A percentile compares a stretch with the other conserved stretches of the same genome.
Conservation (phyloP, 1,140 invertebrate species). For the Leptopilina boulardi region DNA sequence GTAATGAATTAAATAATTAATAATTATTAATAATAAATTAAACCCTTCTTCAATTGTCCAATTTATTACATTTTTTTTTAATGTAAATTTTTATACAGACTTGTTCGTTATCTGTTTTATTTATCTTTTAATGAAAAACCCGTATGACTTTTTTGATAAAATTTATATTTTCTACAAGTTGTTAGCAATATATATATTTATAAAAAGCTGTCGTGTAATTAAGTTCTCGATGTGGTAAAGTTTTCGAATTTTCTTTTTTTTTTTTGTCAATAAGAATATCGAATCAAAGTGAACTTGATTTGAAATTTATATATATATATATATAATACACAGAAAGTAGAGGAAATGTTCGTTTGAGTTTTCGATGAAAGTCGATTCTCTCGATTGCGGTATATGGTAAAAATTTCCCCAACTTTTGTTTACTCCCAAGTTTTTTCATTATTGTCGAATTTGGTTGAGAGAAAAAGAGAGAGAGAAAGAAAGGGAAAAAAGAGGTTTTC, state of each 20-base stretch:
- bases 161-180: constrained; percentile 5
- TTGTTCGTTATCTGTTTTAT: too few species aligned
- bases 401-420: constrained; percentile 23
- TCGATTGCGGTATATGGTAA: constrained; percentile 18
- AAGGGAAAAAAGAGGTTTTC: not conserved
- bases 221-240: not conserved
- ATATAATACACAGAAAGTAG: constrained; percentile 41
- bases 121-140: too few species aligned
- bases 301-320: constrained; percentile 5
- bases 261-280: constrained; percentile 8
- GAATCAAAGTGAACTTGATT: not conserved
- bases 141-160: too few species aligned
- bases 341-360: constrained; percentile 52
- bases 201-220: constrained; percentile 1
- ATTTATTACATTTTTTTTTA: too few species aligned
- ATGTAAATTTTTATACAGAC: too few species aligned
- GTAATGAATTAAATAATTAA: too few species aligned
- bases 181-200: too few species aligned
- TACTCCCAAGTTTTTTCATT: constrained; percentile 28
- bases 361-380: constrained; percentile 11
- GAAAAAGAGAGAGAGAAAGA: not conserved
- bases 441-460: constrained; percentile 8
- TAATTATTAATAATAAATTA: too few species aligned
- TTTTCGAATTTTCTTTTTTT: not conserved
- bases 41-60: too few species aligned